Percentiles rank a stretch among this genome's conserved stretches.
Conservation (phyloP, 2,888 invertebrate genomes). For the Eupithecia subfuscata region DNA sequence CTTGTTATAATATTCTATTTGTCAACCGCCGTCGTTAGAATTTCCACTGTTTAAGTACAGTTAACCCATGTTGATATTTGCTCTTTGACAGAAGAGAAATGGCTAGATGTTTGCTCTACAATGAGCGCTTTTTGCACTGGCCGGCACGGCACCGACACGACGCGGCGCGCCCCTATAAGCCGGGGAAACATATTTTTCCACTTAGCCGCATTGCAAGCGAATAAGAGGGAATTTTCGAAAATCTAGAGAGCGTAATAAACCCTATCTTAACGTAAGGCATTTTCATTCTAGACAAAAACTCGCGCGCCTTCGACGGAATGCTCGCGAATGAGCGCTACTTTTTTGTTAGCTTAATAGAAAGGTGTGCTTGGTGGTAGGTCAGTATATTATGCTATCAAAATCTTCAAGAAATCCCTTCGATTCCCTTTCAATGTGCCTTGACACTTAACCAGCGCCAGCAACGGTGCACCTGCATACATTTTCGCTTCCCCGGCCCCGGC, state of each 20-base stretch:
- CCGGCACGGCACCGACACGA: background rate
- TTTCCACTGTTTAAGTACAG: constrained; percentile 4
- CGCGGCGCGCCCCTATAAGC: background rate
- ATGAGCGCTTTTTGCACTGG: background rate
- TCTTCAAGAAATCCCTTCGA: background rate
- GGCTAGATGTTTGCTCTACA: background rate
- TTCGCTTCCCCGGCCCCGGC: background rate
- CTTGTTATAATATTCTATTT: constrained; percentile 6
- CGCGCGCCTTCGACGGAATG: background rate
- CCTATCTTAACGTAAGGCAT: background rate
- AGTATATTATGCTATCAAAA: no score
- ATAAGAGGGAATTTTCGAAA: background rate
- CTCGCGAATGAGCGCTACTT: no score
- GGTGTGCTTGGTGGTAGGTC: no score
- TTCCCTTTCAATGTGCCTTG: background rate
- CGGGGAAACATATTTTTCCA: background rate
- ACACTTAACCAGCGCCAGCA: background rate
- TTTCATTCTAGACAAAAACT: background rate
- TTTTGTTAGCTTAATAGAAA: no score
- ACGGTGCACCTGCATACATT: background rate
- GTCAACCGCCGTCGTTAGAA: background rate
- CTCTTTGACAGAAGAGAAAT: constrained; percentile 7
- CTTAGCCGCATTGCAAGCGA: background rate
- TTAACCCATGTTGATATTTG: constrained; percentile 19
- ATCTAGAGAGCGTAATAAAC: background rate